Conservation (phyloP, 1,140 invertebrate genomes). For the Drosophila auraria region DNA sequence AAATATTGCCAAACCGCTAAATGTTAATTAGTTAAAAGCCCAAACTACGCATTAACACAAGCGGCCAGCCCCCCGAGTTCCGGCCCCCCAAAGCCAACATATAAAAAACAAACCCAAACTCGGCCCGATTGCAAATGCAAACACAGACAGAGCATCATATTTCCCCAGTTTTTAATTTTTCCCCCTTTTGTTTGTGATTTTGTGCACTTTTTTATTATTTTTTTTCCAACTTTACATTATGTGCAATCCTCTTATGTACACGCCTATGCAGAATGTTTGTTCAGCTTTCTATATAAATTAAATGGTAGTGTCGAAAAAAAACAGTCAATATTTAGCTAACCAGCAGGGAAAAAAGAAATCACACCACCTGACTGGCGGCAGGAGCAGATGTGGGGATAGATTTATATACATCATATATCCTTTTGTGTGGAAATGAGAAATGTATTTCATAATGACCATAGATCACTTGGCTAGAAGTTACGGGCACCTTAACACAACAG, state of each 20-base stretch:
- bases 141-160: slow-evolving; percentile 37
- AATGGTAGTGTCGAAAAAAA: slow-evolving; percentile 39
- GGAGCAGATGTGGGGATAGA: slow-evolving; percentile 1
- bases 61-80: slow-evolving; percentile 8
- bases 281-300: slow-evolving; percentile 38
- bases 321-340: slow-evolving; percentile 69
- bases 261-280: slow-evolving; percentile 21
- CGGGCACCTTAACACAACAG: slow-evolving; percentile 12
- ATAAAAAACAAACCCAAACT: slow-evolving; percentile 26
- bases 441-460: slow-evolving; percentile 20
- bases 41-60: slow-evolving; percentile 71
- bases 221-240: slow-evolving; percentile 64
- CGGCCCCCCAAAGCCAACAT: slow-evolving; percentile 6
- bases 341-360: slow-evolving; percentile 39
- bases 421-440: slow-evolving; percentile 16
- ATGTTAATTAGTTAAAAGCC: slow-evolving; percentile 84
- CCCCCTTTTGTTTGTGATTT: slow-evolving; percentile 50
- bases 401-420: slow-evolving; percentile 7
- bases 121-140: slow-evolving; percentile 33
- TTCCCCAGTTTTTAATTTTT: slow-evolving; percentile 60
- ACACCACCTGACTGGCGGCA: slow-evolving; percentile 6
- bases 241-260: slow-evolving; percentile 32
- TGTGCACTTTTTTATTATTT: slow-evolving; percentile 25
- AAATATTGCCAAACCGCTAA: slow-evolving; percentile 75
- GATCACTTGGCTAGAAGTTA: slow-evolving; percentile 34